Percentiles rank a stretch among this genome's conserved stretches.
These are phyloP conservation scores for Chloroceryle inda DNA, from an alignment of 2,797 vertebrate species.

Conservation along the genomic window DNA sequence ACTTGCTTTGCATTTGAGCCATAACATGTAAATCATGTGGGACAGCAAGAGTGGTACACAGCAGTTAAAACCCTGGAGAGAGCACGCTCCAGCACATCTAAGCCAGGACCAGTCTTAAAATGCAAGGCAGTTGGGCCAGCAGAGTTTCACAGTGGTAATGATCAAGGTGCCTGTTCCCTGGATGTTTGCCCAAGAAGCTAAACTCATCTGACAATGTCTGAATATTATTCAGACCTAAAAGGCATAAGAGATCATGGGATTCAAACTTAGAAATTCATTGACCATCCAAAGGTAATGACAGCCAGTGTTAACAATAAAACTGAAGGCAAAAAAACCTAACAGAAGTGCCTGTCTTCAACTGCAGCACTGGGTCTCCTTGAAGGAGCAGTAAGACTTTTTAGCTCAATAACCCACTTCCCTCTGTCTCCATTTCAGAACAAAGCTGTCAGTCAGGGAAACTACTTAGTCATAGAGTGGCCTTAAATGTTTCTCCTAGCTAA, in stretches of 20 bases:
- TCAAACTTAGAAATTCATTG: background rate
- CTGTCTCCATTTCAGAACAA: constrained; percentile 27
- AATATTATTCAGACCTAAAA: background rate
- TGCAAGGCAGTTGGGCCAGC: background rate
- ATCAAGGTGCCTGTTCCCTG: background rate
- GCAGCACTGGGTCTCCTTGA: constrained; percentile 29
- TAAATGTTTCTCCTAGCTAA: background rate
- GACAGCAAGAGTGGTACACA: background rate
- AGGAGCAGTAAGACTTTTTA: constrained; percentile 18
- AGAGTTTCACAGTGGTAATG: background rate
- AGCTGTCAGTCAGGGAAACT: constrained; percentile 15
- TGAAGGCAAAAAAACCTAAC: background rate
- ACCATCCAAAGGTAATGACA: background rate
- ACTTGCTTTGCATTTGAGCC: background rate
- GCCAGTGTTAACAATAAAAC: background rate
- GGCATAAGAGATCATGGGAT: rapidly evolving
- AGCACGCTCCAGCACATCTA: background rate
- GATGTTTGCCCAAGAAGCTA: background rate
- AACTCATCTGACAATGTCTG: background rate
- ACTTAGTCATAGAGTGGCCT: background rate
- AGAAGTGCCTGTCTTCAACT: background rate
- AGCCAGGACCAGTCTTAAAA: background rate
- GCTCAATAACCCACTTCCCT: constrained; percentile 45
- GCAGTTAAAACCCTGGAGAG: background rate
- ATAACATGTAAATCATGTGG: background rate